A percentile compares a stretch with the other conserved stretches of the same genome.
Conservation (phyloP, 2,797 vertebrate species). For the Lepidocolaptes lacrymiger region DNA sequence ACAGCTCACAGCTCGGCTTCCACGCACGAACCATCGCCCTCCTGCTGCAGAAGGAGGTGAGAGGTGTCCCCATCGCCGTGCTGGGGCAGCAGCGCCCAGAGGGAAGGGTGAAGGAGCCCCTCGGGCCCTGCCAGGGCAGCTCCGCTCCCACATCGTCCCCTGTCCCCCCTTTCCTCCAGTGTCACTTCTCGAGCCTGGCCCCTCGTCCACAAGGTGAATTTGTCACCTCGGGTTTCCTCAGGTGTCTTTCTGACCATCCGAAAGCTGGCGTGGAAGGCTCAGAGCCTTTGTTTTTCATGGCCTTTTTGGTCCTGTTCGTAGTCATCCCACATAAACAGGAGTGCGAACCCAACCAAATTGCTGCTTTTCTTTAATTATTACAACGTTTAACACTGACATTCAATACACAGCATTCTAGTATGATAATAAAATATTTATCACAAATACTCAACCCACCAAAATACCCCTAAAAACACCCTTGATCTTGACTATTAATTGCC, state of each 20-base stretch:
- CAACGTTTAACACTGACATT: neutral
- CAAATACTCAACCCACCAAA: neutral
- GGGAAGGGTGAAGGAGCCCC: too few species aligned
- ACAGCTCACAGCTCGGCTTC: neutral
- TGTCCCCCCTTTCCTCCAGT: rapidly evolving
- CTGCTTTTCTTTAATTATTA: neutral
- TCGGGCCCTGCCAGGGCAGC: too few species aligned
- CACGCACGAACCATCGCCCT: rapidly evolving
- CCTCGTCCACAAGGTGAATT: too few species aligned
- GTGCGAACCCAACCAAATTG: neutral
- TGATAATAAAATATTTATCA: neutral
- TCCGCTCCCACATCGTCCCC: rapidly evolving
- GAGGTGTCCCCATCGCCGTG: rapidly evolving
- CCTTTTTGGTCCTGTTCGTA: rapidly evolving
- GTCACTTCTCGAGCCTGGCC: rapidly evolving
- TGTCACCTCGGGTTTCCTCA: neutral
- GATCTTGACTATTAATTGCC: too few species aligned
- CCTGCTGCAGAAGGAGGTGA: rapidly evolving
- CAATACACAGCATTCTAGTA: neutral
- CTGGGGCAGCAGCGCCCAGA: neutral
- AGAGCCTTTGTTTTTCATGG: neutral
- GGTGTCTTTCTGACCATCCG: rapidly evolving
- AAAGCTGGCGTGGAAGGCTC: neutral
- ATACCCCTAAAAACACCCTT: neutral
- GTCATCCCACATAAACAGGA: neutral